phyloP scores from a whole-genome alignment of 2,888 invertebrate species.

The Adelognathus sp. region DNA sequence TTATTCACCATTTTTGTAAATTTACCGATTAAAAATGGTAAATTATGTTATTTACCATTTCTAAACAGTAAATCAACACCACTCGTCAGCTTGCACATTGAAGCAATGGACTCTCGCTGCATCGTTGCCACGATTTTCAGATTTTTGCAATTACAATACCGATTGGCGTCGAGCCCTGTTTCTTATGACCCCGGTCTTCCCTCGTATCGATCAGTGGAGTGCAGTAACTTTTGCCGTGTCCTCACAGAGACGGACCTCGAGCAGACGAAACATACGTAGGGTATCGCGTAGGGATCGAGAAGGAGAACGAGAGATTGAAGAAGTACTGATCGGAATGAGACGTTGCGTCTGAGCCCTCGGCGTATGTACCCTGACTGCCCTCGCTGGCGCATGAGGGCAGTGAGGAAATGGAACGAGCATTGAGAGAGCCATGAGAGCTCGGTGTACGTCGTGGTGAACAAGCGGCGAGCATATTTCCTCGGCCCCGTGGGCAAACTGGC shows the following conservation, averaged over 20 bases:
- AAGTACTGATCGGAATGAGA: background rate
- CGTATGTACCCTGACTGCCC: background rate
- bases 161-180: background rate
- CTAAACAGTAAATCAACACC: no score
- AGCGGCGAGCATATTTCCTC: slow-evolving; percentile 20
- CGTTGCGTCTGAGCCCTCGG: background rate
- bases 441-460: slow-evolving; percentile 11
- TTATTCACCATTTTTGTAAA: no score
- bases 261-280: background rate
- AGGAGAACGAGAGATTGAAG: background rate
- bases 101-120: no score
- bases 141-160: background rate
- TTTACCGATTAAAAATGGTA: no score
- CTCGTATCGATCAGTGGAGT: background rate
- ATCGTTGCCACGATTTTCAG: background rate
- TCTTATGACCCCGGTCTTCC: background rate
- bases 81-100: no score
- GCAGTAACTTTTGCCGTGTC: background rate
- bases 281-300: background rate
- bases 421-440: slow-evolving; percentile 10
- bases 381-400: background rate
- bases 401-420: background rate
- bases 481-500: slow-evolving; percentile 37
- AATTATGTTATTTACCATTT: no score
- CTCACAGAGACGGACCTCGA: background rate